Conservation (phyloP, 2,113 vertebrate species). For the Prunella fulvescens region DNA sequence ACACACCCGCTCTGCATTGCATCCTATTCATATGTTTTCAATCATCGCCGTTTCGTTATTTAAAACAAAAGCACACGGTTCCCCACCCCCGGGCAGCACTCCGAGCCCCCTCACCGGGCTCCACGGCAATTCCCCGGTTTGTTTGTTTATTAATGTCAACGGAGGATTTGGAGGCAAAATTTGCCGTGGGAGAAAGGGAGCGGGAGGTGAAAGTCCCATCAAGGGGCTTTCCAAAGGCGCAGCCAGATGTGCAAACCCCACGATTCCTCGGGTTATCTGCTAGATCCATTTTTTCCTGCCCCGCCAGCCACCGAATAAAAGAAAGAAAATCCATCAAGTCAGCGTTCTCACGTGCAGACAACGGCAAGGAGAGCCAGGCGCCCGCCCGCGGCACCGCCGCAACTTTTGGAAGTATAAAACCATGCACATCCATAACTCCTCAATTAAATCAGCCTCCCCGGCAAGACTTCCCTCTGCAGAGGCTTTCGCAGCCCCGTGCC, state of each 20-base stretch:
- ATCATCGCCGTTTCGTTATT: slow-evolving; percentile 36
- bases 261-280: neutral
- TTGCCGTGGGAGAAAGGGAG: slow-evolving; percentile 23
- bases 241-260: slow-evolving; percentile 37
- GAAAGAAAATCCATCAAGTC: slow-evolving; percentile 44
- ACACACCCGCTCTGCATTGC: slow-evolving; percentile 33
- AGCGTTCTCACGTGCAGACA: slow-evolving; percentile 50
- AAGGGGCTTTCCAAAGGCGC: slow-evolving; percentile 16
- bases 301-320: slow-evolving; percentile 20
- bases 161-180: neutral
- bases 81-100: neutral
- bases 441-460: neutral
- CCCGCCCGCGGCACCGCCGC: slow-evolving; percentile 6
- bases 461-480: neutral
- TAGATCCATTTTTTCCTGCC: slow-evolving; percentile 12
- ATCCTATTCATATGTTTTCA: slow-evolving; percentile 52
- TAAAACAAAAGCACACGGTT: slow-evolving; percentile 49
- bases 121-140: neutral
- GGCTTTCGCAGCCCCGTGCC: neutral
- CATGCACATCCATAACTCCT: neutral
- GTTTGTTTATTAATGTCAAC: slow-evolving; percentile 23
- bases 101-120: neutral
- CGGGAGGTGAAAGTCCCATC: slow-evolving; percentile 11
- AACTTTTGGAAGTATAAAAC: slow-evolving; percentile 50
- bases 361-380: neutral